Evolutionary conservation across 2,797 vertebrate species (phyloP).

Genomic region (Propithecus deckenii): DNA sequence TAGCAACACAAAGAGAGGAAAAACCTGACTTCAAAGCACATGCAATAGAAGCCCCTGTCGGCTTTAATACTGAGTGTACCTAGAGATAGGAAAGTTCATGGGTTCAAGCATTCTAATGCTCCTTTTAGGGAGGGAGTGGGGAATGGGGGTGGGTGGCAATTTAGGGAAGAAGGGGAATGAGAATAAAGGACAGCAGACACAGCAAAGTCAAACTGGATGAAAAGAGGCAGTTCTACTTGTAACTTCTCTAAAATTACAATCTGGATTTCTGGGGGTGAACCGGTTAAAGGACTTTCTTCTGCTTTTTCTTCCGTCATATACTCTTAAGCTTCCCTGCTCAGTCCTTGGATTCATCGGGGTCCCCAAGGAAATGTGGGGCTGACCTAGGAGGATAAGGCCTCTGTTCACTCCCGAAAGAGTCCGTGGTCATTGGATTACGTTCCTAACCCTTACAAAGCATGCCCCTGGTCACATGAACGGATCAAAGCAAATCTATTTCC

Average conservation of each 20-base stretch:
- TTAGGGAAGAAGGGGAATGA: background rate
- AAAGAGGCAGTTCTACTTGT: background rate
- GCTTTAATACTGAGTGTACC: background rate
- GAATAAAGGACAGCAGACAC: conserved; percentile 42
- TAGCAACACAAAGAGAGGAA: background rate
- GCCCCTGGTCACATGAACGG: conserved; percentile 55
- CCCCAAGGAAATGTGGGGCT: background rate
- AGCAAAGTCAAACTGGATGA: conserved; percentile 21
- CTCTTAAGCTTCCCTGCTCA: background rate
- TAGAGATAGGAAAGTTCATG: background rate
- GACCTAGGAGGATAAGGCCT: background rate
- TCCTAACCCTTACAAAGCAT: background rate
- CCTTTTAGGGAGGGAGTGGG: background rate
- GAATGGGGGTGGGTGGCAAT: background rate
- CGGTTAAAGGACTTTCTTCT: background rate
- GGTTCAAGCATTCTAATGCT: background rate
- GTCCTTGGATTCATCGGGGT: background rate
- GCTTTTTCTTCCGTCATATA: background rate
- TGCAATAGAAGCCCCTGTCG: background rate
- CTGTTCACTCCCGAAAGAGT: conserved; percentile 33
- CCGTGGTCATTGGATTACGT: background rate
- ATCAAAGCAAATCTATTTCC: conserved; percentile 67
- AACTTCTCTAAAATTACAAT: conserved; percentile 58
- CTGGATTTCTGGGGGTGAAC: background rate
- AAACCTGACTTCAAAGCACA: conserved; percentile 42